Conservation (phyloP, 1,140 invertebrate species). For the Batillaria attramentaria region DNA sequence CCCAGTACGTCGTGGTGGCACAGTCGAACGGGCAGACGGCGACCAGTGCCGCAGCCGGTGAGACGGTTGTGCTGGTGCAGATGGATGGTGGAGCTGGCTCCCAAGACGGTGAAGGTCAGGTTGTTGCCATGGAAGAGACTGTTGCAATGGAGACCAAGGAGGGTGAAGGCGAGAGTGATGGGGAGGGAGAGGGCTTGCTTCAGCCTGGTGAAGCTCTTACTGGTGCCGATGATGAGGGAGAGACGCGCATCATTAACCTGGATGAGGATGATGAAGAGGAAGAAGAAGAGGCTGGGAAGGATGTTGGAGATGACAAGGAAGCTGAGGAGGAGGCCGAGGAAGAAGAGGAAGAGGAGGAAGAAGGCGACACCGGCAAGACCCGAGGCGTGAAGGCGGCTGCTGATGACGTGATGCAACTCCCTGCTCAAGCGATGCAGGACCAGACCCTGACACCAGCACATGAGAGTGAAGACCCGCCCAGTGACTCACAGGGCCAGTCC, state of each 20-base stretch:
- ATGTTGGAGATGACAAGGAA: slow-evolving; percentile 32
- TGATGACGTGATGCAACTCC: slow-evolving; percentile 40
- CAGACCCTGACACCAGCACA: slow-evolving; percentile 33
- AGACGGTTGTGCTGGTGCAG: slow-evolving; percentile 25
- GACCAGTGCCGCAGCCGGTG: slow-evolving; percentile 26
- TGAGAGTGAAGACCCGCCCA: slow-evolving; percentile 36
- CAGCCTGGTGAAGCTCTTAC: slow-evolving; percentile 24
- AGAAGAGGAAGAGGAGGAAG: slow-evolving; percentile 19
- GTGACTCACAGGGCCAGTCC: neutral
- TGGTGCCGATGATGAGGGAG: slow-evolving; percentile 34
- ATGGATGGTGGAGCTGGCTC: slow-evolving; percentile 30
- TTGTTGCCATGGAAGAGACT: slow-evolving; percentile 25
- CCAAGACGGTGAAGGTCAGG: slow-evolving; percentile 31
- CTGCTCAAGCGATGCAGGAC: slow-evolving; percentile 31
- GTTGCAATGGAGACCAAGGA: neutral
- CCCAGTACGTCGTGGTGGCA: slow-evolving; percentile 22
- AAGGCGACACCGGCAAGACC: slow-evolving; percentile 9
- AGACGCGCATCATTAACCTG: slow-evolving; percentile 45
- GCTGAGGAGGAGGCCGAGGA: slow-evolving; percentile 32
- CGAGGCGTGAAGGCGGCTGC: neutral
- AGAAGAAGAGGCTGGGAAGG: slow-evolving; percentile 26
- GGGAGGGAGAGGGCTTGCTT: slow-evolving; percentile 19
- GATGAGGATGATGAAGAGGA: slow-evolving; percentile 45
- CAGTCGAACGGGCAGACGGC: slow-evolving; percentile 20
- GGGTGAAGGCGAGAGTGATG: slow-evolving; percentile 9